These are phyloP conservation scores for Picathartes gymnocephalus DNA, from an alignment of 2,113 vertebrate species.

Conservation along the genomic window DNA sequence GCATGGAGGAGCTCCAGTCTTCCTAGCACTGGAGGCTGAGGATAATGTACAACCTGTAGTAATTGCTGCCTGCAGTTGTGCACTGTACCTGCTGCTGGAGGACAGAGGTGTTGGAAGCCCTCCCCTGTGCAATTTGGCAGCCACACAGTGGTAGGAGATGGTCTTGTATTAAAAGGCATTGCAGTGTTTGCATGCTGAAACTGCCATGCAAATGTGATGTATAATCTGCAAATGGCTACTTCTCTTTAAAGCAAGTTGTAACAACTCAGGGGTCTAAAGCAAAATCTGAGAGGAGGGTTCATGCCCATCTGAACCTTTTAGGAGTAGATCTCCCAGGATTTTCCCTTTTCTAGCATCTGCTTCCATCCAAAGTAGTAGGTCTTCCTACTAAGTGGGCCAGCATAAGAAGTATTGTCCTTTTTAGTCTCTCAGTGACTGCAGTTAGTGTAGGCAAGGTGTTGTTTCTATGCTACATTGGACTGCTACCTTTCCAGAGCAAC, in stretches of 20 bases:
- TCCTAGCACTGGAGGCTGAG: background rate
- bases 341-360: background rate
- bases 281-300: background rate
- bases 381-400: background rate
- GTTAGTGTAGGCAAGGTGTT: background rate
- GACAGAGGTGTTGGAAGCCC: background rate
- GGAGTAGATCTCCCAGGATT: background rate
- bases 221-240: background rate
- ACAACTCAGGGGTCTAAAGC: background rate
- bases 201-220: background rate
- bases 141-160: background rate
- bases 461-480: background rate
- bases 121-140: accelerated
- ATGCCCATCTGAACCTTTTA: background rate
- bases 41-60: background rate
- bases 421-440: background rate
- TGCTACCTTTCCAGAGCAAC: background rate
- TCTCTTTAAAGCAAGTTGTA: background rate
- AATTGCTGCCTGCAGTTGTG: background rate
- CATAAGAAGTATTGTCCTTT: background rate
- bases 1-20: background rate
- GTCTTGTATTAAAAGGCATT: background rate
- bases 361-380: background rate
- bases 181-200: background rate
- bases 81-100: background rate